These are phyloP conservation scores for Amitus sp. DNA, from an alignment of 2,888 invertebrate genomes.

Conservation along the genomic window DNA sequence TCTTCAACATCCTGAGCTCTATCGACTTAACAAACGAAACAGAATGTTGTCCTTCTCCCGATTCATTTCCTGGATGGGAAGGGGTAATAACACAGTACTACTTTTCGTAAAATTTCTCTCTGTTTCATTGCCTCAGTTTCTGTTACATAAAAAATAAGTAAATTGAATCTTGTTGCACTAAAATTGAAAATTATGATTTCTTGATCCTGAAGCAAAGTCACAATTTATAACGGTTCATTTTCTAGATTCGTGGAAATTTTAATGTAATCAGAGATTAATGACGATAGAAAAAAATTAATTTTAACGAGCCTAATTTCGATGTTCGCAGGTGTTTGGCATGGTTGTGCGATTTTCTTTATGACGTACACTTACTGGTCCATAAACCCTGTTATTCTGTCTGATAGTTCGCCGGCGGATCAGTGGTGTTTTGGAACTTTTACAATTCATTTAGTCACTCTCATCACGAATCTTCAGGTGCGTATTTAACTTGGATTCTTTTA, in stretches of 20 bases:
- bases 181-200: neutral
- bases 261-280: too few relatives aligned
- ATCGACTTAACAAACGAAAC: constrained; percentile 73
- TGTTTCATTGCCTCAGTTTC: too few relatives aligned
- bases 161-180: neutral
- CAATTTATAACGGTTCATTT: too few relatives aligned
- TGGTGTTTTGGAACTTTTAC: constrained; percentile 63
- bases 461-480: constrained; percentile 55
- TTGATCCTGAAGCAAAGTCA: neutral
- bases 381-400: constrained; percentile 67
- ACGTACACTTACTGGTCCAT: constrained; percentile 64
- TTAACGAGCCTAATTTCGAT: constrained; percentile 3
- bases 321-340: constrained; percentile 71
- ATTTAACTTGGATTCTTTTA: too few relatives aligned
- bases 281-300: constrained; percentile 7
- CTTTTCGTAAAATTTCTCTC: too few relatives aligned
- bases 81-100: too few relatives aligned
- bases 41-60: constrained; percentile 71
- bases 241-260: too few relatives aligned
- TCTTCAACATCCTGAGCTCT: constrained; percentile 74
- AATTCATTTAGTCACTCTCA: constrained; percentile 52
- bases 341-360: constrained; percentile 72
- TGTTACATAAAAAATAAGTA: neutral
- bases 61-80: constrained; percentile 72
- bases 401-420: constrained; percentile 69